Base-by-base conservation (phyloP, 1,140 invertebrate species). In the Leptopilina boulardi region DNA sequence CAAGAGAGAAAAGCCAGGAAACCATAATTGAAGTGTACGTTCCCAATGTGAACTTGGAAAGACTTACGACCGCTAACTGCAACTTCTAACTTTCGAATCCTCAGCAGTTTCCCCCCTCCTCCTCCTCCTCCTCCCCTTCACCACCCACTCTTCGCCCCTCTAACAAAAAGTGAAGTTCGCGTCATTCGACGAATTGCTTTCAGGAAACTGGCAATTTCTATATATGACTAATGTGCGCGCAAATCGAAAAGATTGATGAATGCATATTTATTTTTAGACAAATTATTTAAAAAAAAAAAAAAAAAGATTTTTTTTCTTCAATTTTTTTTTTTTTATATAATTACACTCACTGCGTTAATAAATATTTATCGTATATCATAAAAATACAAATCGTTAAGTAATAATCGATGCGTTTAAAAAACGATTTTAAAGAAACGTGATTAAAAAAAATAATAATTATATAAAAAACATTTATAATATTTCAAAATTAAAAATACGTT, bases 1-100 rank as follows among this genome's bases (percentile, higher is more conserved):
- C 0, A 9, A 6, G 34, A 56, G 74, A 77, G 56, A 73, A 81
- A 76, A 71, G 59, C 79, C 78, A 77, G 79, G 66, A 73, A 80
- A 76, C 73, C 80, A 76, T 85, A 83, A 83, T 85, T 85, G 82
- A 77, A 85, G 79, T 81, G 80, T 71, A 66, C 79, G 76, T 54
- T 76, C 74, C 75, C 77, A 38, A 81, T 77, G 77, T 76, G 74
- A 82, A 82, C 79, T 84, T 81, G 70, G 23, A 77, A 73, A 77
- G 72, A 82, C 74, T 71, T 41, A 54, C 66, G 74, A 34, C 73
- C 75, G 66, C 80, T 84, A 84, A 84, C 84, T 83, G 80, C 74
- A 78, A 70, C 77, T 74, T 80, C 77, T 70, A 83, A 81, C 82
- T 85, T 82, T 83, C 80, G 78, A 79, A 81, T 82, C 77, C 34